These are phyloP conservation scores for Carettochelys insculpta DNA, from an alignment of 2,113 vertebrate species.

Conservation along the genomic window DNA sequence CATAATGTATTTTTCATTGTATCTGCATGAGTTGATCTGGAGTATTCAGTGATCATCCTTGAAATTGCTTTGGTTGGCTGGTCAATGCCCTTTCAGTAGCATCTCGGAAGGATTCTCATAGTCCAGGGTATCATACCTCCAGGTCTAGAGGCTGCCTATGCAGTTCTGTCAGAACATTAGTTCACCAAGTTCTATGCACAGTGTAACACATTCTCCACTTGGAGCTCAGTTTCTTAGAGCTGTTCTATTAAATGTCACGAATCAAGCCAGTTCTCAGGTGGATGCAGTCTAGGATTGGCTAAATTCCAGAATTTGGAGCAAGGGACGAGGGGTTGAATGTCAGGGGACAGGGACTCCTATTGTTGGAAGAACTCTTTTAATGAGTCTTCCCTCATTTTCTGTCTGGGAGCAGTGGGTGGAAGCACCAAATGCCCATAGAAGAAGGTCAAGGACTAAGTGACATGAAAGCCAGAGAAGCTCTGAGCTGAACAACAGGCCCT, in stretches of 20 bases:
- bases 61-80: neutral
- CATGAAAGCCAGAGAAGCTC: neutral
- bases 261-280: accelerated
- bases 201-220: neutral
- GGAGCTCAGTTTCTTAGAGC: neutral
- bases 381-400: neutral
- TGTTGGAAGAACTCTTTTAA: neutral
- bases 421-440: neutral
- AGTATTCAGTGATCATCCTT: neutral
- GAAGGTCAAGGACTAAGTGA: accelerated
- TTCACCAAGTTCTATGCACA: neutral
- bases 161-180: neutral
- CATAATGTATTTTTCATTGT: neutral
- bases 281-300: neutral
- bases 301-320: neutral
- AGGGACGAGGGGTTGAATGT: accelerated
- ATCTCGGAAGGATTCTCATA: neutral
- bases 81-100: neutral
- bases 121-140: neutral
- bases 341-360: neutral
- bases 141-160: neutral
- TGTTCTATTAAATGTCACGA: neutral
- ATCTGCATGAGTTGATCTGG: neutral
- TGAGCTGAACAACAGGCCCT: neutral
- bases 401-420: neutral